Evolutionary conservation across 2,888 invertebrate species (phyloP).

Genomic region (Andrena minutula): DNA sequence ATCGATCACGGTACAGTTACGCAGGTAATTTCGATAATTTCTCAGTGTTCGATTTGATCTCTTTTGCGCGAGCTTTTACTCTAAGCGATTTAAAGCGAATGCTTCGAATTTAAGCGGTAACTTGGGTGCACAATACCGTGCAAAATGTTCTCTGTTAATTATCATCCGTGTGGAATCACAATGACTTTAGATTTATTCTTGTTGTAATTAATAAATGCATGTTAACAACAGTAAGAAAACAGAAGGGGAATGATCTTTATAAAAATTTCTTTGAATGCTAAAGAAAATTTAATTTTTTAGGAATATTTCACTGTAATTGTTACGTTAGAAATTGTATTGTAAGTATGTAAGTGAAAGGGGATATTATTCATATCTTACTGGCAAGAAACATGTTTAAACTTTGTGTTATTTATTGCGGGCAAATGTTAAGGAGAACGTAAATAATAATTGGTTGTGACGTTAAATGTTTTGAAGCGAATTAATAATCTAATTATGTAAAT

Average conservation of each 20-base stretch:
- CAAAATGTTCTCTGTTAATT: slow-evolving; percentile 29
- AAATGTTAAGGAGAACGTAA: too few species aligned
- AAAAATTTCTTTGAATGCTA: too few species aligned
- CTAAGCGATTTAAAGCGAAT: slow-evolving; percentile 58
- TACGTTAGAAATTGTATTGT: too few species aligned
- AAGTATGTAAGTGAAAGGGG: too few species aligned
- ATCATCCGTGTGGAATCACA: background rate
- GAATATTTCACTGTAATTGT: too few species aligned
- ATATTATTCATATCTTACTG: too few species aligned
- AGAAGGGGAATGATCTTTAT: background rate
- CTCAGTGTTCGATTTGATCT: slow-evolving; percentile 59
- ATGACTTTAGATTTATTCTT: background rate
- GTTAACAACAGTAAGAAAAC: background rate
- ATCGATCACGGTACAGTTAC: slow-evolving; percentile 8
- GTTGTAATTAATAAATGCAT: background rate
- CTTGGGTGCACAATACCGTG: slow-evolving; percentile 56
- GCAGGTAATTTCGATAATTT: slow-evolving; percentile 29
- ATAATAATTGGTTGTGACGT: too few species aligned
- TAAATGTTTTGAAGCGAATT: too few species aligned
- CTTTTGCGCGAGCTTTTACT: slow-evolving; percentile 52
- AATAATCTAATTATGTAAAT: too few species aligned
- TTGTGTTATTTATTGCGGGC: too few species aligned
- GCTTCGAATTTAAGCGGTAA: slow-evolving; percentile 56
- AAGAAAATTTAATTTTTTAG: too few species aligned
- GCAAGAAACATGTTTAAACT: too few species aligned